Evolutionary conservation across 1,140 invertebrate genomes (phyloP).

Genomic region (Drosophila kanapiae): DNA sequence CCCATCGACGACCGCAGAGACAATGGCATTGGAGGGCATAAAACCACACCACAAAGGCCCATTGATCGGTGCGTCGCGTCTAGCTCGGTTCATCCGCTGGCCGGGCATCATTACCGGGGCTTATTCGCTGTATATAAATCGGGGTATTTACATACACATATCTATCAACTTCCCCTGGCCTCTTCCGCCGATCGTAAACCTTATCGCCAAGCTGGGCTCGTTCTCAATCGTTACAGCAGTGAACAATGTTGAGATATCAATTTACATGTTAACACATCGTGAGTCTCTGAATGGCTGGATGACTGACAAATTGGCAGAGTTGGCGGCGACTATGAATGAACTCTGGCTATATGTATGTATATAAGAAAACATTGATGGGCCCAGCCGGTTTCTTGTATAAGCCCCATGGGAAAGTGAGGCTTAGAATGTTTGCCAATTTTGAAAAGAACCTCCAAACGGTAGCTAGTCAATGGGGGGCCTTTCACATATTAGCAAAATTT

Average conservation of each 20-base stretch:
- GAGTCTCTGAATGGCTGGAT: constrained; percentile 40
- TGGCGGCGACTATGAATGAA: constrained; percentile 37
- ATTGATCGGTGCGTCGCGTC: constrained; percentile 56
- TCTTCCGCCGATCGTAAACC: constrained; percentile 39
- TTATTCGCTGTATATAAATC: constrained; percentile 58
- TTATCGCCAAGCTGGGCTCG: constrained; percentile 10
- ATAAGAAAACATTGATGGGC: neutral
- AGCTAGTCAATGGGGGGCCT: constrained; percentile 18
- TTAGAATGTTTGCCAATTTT: constrained; percentile 5
- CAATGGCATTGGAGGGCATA: constrained; percentile 56
- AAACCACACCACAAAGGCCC: constrained; percentile 57
- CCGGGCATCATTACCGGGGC: constrained; percentile 52
- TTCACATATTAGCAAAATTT: constrained; percentile 6
- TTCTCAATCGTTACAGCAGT: constrained; percentile 32
- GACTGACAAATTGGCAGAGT: constrained; percentile 65
- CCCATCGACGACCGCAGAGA: constrained; percentile 47
- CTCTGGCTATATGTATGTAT: constrained; percentile 2
- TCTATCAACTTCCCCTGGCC: constrained; percentile 16
- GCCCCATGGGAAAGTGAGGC: constrained; percentile 18
- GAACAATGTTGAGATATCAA: constrained; percentile 63
- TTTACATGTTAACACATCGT: constrained; percentile 77
- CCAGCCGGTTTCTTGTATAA: constrained; percentile 15
- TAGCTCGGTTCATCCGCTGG: constrained; percentile 39
- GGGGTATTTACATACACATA: constrained; percentile 34
- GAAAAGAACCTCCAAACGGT: constrained; percentile 15